Base-by-base conservation (phyloP, 2,888 invertebrate genomes). In the Sussaba pulchella region DNA sequence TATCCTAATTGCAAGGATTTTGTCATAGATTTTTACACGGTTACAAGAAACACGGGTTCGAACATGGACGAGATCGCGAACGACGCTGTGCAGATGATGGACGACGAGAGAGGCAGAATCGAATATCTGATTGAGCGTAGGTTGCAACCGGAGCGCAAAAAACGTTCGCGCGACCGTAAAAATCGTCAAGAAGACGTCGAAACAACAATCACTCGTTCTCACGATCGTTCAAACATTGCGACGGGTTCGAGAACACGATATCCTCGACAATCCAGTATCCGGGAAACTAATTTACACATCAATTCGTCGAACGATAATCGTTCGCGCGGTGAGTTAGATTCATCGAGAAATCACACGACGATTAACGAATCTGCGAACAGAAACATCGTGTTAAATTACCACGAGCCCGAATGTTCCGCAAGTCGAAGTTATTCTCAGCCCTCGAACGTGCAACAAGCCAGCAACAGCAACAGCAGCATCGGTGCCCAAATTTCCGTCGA, bases 1-100 rank as follows among this genome's bases (percentile, higher is more conserved):
- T 95, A 95, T 86, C 95, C 95, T 1, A 94, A 94, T 82, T 95
- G 95, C 85, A 94, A 95, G 75, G 95, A 96, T 77, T 93, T 95
- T 21, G 94, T 95, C 81, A 91, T 92, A 8, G 93, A 93, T 84
- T 92, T 92, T 82, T 92, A 92, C 78, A 92, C 91, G 1, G 90
- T 92, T 14, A 92, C 92, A 6, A 86, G 84, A 24, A 92, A 92
- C 80, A 91, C 88, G 12, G 92, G 91, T 1, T 87, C 85, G 70
- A 92, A 92, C 71, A 91, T 92, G 91, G 92, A 92, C 76, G 92
- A 92, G 72, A 84, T 91, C 1, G 92, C 92, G 41, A 91, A 90
- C 77, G 92, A 92, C 74, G 92, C 88, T 1, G 89, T 92, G 2
- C 85, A 89, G 54, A 86, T 87, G 9, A 78, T 92, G 57, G 86